Evolutionary conservation across 64 coral and sea anemone species (phyloP).

Genomic region (Pachyseris speciosa): DNA sequence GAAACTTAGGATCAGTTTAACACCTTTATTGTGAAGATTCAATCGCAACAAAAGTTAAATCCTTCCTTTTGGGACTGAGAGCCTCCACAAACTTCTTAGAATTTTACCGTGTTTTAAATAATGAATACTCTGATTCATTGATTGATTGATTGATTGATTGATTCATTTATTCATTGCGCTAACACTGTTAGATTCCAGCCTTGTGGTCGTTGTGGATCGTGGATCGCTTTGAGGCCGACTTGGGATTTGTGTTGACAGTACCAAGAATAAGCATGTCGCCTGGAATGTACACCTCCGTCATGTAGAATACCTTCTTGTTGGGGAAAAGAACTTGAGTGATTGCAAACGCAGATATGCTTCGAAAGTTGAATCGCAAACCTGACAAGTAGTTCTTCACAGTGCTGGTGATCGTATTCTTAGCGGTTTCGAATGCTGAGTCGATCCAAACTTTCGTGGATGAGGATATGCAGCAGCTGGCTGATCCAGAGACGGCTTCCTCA

Average conservation of each 20-base stretch:
- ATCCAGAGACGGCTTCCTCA: slow-evolving; percentile 11
- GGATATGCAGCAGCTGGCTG: background rate
- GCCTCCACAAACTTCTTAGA: background rate
- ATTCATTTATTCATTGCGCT: no score
- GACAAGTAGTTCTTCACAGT: slow-evolving; percentile 23
- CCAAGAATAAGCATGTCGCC: slow-evolving; percentile 58
- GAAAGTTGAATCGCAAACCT: slow-evolving; percentile 50
- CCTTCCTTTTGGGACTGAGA: background rate
- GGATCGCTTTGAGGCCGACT: background rate
- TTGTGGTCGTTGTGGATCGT: background rate
- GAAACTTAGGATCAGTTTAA: slow-evolving; percentile 2
- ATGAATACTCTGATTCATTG: no score
- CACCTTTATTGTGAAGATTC: background rate
- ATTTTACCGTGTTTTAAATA: no score
- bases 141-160: no score
- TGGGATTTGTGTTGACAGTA: slow-evolving; percentile 7
- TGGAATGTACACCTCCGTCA: slow-evolving; percentile 58
- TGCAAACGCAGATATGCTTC: slow-evolving; percentile 54
- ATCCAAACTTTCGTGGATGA: background rate
- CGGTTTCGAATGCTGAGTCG: background rate
- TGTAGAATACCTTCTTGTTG: background rate
- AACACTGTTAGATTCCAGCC: background rate
- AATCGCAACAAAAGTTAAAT: background rate
- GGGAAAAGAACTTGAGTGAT: slow-evolving; percentile 60
- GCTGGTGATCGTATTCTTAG: slow-evolving; percentile 33